These are phyloP conservation scores for Mandrillus leucophaeus DNA, from an alignment of 2,113 vertebrate species.

Conservation along the genomic window DNA sequence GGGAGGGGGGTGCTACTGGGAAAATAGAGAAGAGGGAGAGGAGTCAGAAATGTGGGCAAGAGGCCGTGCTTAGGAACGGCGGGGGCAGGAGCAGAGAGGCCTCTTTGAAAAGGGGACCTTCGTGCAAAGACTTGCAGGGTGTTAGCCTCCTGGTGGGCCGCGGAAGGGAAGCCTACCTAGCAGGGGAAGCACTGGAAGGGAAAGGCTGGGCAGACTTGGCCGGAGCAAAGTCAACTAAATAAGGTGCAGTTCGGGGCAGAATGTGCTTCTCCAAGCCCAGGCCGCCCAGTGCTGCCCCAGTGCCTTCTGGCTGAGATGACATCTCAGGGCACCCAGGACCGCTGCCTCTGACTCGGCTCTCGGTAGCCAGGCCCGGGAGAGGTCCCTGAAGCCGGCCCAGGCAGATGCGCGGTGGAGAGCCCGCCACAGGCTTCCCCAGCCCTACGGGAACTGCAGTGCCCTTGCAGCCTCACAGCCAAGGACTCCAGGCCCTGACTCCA, in stretches of 20 bases:
- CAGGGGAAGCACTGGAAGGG: neutral
- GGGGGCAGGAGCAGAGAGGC: accelerated
- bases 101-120: neutral
- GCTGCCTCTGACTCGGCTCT: neutral
- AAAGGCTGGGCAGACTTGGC: neutral
- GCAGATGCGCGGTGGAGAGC: no score
- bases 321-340: no score
- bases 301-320: no score
- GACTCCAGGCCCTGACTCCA: neutral
- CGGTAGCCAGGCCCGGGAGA: neutral
- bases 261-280: neutral
- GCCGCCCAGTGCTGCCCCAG: no score
- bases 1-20: no score
- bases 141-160: accelerated
- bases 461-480: neutral
- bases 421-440: neutral
- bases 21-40: neutral
- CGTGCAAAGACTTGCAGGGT: neutral
- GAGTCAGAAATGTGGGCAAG: no score
- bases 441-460: neutral
- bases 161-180: neutral
- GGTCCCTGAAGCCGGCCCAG: neutral
- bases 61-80: no score
- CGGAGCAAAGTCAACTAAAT: neutral
- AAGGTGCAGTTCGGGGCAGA: neutral